Conservation (phyloP, 1,140 invertebrate genomes). For the Aphidius ervi region DNA sequence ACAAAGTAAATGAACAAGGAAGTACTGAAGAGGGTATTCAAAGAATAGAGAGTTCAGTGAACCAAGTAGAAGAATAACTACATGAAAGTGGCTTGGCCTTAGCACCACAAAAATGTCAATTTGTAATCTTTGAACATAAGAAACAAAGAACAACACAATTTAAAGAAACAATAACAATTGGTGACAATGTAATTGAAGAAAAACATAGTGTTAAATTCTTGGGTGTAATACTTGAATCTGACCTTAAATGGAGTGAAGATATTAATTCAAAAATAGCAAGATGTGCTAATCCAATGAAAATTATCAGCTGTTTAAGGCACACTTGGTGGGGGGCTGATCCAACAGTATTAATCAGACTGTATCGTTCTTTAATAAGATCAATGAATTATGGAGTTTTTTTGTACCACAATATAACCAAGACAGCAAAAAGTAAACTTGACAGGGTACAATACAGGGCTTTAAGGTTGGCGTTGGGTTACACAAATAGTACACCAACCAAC, state of each 20-base stretch:
- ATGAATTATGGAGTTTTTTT: neutral
- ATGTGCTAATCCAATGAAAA: slow-evolving; percentile 1
- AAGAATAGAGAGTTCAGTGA: neutral
- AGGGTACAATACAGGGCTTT: too few relatives aligned
- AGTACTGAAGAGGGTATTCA: neutral
- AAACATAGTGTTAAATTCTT: slow-evolving; percentile 6
- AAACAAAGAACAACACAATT: neutral
- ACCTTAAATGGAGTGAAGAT: neutral
- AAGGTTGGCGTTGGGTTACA: too few relatives aligned
- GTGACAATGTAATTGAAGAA: neutral
- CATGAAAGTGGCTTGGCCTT: neutral
- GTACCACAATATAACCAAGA: too few relatives aligned
- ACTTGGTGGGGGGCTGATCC: slow-evolving; percentile 6
- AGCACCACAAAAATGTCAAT: neutral
- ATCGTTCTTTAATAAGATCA: neutral
- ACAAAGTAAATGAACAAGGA: neutral
- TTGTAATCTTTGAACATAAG: slow-evolving; percentile 16
- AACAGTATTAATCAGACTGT: neutral
- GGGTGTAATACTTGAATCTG: neutral
- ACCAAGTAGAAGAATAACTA: neutral
- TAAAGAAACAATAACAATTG: neutral
- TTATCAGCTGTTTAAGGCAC: neutral
- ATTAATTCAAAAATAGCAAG: neutral
- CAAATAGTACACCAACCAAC: slow-evolving; percentile 12
- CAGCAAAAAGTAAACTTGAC: too few relatives aligned